phyloP scores from a whole-genome alignment of 2,113 vertebrate species.

The Myotis brandtii region DNA sequence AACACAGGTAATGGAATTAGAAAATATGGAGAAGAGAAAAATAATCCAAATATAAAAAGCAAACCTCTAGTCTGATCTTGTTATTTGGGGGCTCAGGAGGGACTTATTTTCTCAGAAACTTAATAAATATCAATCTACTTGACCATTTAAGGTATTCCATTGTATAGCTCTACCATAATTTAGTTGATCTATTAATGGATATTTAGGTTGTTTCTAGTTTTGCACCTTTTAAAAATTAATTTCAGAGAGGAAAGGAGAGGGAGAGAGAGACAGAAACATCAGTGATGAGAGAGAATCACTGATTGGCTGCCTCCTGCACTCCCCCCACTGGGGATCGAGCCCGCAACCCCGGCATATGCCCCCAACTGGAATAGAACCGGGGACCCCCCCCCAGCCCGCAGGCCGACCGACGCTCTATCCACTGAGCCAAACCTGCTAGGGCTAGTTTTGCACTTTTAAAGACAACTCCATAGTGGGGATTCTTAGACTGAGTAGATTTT shows the following conservation, averaged over 20 bases:
- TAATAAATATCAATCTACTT: neutral
- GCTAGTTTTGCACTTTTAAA: neutral
- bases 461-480: neutral
- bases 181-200: neutral
- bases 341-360: too few relatives aligned
- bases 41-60: neutral
- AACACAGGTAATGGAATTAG: neutral
- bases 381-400: too few relatives aligned
- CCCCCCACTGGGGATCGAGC: too few relatives aligned
- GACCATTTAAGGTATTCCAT: neutral
- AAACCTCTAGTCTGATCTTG: neutral
- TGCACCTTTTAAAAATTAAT: too few relatives aligned
- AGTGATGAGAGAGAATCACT: too few relatives aligned
- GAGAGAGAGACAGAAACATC: too few relatives aligned
- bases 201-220: constrained; percentile 14
- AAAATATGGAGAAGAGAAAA: neutral
- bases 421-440: too few relatives aligned
- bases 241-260: too few relatives aligned
- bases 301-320: too few relatives aligned
- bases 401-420: too few relatives aligned
- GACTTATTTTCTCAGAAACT: neutral
- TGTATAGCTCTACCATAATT: neutral
- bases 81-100: neutral
- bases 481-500: neutral
- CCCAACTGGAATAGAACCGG: too few relatives aligned